These are phyloP conservation scores for Drosophila eohydei DNA, from an alignment of 2,888 invertebrate species.

Conservation along the genomic window DNA sequence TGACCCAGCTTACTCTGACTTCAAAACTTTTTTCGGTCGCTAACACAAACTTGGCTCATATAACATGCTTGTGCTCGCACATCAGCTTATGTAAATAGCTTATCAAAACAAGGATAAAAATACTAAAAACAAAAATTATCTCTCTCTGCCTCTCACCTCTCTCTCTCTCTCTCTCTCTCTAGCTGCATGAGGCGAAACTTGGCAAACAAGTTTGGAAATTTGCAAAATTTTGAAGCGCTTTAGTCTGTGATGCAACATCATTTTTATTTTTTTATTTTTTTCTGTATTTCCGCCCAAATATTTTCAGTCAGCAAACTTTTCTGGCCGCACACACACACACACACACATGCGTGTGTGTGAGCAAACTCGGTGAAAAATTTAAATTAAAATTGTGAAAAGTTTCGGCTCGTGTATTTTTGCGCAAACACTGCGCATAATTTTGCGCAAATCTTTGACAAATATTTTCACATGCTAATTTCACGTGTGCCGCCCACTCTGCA, in stretches of 20 bases:
- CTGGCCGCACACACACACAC: conserved; percentile 49
- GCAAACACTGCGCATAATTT: conserved; percentile 81
- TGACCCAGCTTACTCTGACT: conserved; percentile 58
- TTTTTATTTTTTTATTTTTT: conserved; percentile 45
- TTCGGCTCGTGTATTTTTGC: conserved; percentile 67
- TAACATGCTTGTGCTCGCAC: conserved; percentile 54
- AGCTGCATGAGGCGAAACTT: conserved; percentile 44
- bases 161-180: not conserved
- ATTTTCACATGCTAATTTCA: conserved; percentile 81
- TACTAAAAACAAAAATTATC: conserved; percentile 34
- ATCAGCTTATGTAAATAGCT: conserved; percentile 75
- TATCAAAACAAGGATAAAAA: conserved; percentile 57
- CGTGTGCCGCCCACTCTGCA: conserved; percentile 43
- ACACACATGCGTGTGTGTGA: conserved; percentile 17
- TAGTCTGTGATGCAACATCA: conserved; percentile 76
- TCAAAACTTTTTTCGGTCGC: conserved; percentile 34
- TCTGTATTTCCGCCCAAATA: conserved; percentile 51
- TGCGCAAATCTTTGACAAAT: conserved; percentile 80
- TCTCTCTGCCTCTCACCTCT: not conserved
- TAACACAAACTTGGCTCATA: conserved; percentile 59
- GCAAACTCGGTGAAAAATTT: conserved; percentile 67
- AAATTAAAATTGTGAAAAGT: conserved; percentile 76
- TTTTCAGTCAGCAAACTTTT: conserved; percentile 71
- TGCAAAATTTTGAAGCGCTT: conserved; percentile 69
- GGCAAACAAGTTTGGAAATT: conserved; percentile 71